Evolutionary conservation across 2,797 vertebrate species (phyloP).

Genomic region (Synaphobranchus kaupii): DNA sequence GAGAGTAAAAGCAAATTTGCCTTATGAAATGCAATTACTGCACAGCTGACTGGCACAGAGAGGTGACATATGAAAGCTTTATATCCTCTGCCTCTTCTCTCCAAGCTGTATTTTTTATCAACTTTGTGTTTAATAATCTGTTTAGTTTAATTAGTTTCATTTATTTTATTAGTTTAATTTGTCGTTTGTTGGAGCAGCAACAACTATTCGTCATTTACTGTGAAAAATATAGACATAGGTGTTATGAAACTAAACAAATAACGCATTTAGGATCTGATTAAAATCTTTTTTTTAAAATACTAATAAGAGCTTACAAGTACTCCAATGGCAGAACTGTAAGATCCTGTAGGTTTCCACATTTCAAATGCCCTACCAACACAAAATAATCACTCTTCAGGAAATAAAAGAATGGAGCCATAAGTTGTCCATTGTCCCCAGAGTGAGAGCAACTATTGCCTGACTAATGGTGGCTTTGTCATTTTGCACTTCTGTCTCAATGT

Average conservation of each 20-base stretch:
- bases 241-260: neutral
- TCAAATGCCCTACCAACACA: neutral
- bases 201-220: neutral
- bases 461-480: neutral
- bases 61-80: constrained; percentile 76
- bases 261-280: neutral
- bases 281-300: neutral
- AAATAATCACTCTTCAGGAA: neutral
- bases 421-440: neutral
- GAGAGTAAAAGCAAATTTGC: constrained; percentile 98
- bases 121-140: constrained; percentile 75
- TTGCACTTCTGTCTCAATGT: constrained; percentile 1
- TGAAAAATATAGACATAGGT: neutral
- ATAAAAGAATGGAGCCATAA: neutral
- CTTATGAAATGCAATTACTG: constrained; percentile 98
- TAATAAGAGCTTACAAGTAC: neutral
- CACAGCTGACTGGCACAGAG: constrained; percentile 87
- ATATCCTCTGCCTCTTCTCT: constrained; percentile 71
- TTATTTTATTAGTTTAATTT: constrained; percentile 52
- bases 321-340: neutral
- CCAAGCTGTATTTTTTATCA: constrained; percentile 79
- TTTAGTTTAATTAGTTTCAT: constrained; percentile 53
- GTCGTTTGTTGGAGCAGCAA: constrained; percentile 51
- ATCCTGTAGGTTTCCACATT: neutral
- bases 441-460: constrained; percentile 44